Evolutionary conservation across 2,888 invertebrate genomes (phyloP).

Genomic region (Parthenolecanium corni): DNA sequence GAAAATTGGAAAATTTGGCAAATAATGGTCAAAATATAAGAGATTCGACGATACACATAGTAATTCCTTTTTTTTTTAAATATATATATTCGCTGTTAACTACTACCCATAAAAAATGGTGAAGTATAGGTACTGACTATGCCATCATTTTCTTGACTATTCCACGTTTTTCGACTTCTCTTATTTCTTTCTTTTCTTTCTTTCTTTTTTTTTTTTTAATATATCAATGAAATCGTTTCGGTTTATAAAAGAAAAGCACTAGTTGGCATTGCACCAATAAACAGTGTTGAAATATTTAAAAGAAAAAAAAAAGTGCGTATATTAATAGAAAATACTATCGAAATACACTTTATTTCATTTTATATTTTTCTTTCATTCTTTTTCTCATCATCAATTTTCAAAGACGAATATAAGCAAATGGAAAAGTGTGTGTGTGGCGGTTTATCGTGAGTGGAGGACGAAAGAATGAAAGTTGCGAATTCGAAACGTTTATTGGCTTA

Average conservation of each 20-base stretch:
- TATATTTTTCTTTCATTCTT: not conserved
- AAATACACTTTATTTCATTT: not conserved
- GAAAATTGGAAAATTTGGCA: no score
- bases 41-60: no score
- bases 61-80: no score
- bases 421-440: not conserved
- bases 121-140: no score
- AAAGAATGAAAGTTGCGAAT: conserved; percentile 13
- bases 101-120: no score
- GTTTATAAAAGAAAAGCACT: conserved; percentile 5
- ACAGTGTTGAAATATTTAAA: conserved; percentile 3
- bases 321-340: conserved; percentile 19
- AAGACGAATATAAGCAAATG: not conserved
- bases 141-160: no score
- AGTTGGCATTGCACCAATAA: conserved; percentile 9
- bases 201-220: no score
- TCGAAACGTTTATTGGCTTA: conserved; percentile 11
- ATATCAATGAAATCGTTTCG: conserved; percentile 23
- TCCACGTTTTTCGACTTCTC: no score
- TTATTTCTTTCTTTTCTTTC: not conserved
- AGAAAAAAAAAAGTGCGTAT: conserved; percentile 12
- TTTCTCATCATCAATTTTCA: not conserved
- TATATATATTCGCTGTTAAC: no score
- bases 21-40: no score
- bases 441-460: no score